Percentiles rank a stretch among this genome's conserved stretches.
These are phyloP conservation scores for Drosophila pandora DNA, from an alignment of 1,140 invertebrate species.

Conservation along the genomic window DNA sequence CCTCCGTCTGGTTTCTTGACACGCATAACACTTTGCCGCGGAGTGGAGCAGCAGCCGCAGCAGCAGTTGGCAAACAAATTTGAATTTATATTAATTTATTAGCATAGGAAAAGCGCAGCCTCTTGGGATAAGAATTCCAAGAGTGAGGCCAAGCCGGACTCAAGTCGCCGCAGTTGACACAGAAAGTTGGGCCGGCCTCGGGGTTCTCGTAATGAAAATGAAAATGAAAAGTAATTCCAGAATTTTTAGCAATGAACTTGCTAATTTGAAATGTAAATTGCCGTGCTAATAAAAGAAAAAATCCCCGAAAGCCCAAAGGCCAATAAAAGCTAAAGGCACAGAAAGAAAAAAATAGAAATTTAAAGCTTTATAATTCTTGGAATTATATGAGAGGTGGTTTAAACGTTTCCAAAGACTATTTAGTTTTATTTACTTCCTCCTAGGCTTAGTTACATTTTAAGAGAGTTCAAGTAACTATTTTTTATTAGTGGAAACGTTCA, in stretches of 20 bases:
- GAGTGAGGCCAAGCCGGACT: conserved; percentile 27
- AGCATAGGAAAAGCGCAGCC: conserved; percentile 78
- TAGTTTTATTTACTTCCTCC: no score
- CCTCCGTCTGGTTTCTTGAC: conserved; percentile 34
- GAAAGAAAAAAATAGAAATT: neutral
- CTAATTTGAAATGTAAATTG: conserved; percentile 82
- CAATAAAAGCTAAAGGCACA: conserved; percentile 32
- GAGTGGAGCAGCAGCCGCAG: conserved; percentile 4
- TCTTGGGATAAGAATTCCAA: conserved; percentile 1
- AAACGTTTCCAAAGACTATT: no score
- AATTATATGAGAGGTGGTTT: no score
- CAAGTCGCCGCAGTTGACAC: conserved; percentile 48
- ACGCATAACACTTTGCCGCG: conserved; percentile 72
- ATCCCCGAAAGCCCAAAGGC: conserved; percentile 22
- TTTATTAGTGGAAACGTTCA: conserved; percentile 20
- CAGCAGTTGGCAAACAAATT: conserved; percentile 82
- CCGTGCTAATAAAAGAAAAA: conserved; percentile 58
- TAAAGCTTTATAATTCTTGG: no score
- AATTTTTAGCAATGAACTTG: conserved; percentile 77
- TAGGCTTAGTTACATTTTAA: no score
- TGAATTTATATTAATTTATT: conserved; percentile 83
- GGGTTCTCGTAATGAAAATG: conserved; percentile 38
- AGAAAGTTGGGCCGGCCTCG: conserved; percentile 27
- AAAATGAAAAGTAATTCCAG: conserved; percentile 79
- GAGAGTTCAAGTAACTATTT: neutral